phyloP scores from a whole-genome alignment of 2,797 vertebrate species.

The Argya squamiceps region DNA sequence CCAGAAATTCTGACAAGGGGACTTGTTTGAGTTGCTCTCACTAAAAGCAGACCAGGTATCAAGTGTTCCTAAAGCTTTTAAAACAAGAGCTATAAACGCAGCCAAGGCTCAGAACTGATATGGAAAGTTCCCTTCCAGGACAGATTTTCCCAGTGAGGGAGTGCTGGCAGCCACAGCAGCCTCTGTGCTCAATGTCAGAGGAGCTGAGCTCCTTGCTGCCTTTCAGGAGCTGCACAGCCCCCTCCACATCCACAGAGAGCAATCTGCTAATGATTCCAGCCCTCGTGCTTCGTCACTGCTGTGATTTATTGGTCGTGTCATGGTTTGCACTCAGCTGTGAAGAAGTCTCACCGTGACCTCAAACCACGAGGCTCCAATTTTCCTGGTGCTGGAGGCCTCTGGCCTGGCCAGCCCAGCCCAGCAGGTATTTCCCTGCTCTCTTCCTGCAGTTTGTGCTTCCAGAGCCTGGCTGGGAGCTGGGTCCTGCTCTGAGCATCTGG shows the following conservation, averaged over 20 bases:
- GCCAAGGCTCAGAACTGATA: background rate
- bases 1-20: background rate
- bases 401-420: background rate
- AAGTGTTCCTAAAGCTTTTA: background rate
- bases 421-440: background rate
- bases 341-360: background rate
- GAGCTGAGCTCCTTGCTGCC: background rate
- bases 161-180: background rate
- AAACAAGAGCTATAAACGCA: background rate
- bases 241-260: background rate
- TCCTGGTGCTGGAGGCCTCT: background rate
- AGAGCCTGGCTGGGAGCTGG: background rate
- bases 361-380: background rate
- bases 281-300: background rate
- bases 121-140: background rate
- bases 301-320: conserved; percentile 17
- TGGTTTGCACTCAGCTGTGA: conserved; percentile 40
- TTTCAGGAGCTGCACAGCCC: background rate
- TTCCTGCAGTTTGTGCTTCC: background rate
- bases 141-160: background rate
- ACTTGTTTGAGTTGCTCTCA: background rate
- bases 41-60: background rate
- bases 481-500: background rate
- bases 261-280: background rate
- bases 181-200: background rate